These are phyloP conservation scores for Dinocampus coccinellae DNA, from an alignment of 2,888 invertebrate genomes.

Conservation along the genomic window DNA sequence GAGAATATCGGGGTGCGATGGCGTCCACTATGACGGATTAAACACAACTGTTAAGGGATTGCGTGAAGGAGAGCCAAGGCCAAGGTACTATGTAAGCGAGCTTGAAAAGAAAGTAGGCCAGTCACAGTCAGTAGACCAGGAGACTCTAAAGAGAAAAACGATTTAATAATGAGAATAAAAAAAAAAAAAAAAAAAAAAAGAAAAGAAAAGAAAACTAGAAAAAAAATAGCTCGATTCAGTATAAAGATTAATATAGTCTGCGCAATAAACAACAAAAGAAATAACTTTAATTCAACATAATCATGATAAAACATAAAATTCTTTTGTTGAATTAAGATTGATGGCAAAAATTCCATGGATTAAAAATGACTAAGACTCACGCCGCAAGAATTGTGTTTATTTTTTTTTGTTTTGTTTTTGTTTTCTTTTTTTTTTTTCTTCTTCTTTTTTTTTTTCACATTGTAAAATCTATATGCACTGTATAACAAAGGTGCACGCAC, in stretches of 20 bases:
- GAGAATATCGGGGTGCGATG: conserved; percentile 28
- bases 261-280: conserved; percentile 25
- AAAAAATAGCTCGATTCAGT: conserved; percentile 50
- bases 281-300: conserved; percentile 33
- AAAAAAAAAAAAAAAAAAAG: not conserved
- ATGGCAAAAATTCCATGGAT: not conserved
- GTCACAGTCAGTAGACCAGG: conserved; percentile 51
- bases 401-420: not conserved
- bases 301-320: conserved; percentile 32
- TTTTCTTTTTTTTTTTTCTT: not conserved
- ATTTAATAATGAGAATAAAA: too few relatives aligned
- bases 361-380: not conserved
- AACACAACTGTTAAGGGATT: conserved; percentile 50
- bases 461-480: conserved; percentile 13
- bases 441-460: not conserved
- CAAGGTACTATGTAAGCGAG: conserved; percentile 58
- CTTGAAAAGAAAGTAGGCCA: conserved; percentile 56
- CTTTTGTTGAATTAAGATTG: conserved; percentile 22
- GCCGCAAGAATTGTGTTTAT: not conserved
- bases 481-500: conserved; percentile 10
- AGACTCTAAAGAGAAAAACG: too few relatives aligned
- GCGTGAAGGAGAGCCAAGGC: conserved; percentile 68
- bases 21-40: conserved; percentile 35
- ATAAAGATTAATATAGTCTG: conserved; percentile 31
- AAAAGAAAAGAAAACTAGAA: not conserved